Percentiles rank a stretch among this genome's conserved stretches.
Evolutionary conservation across 1,140 invertebrate species (phyloP).

Genomic region (Sarcophaga bullata): DNA sequence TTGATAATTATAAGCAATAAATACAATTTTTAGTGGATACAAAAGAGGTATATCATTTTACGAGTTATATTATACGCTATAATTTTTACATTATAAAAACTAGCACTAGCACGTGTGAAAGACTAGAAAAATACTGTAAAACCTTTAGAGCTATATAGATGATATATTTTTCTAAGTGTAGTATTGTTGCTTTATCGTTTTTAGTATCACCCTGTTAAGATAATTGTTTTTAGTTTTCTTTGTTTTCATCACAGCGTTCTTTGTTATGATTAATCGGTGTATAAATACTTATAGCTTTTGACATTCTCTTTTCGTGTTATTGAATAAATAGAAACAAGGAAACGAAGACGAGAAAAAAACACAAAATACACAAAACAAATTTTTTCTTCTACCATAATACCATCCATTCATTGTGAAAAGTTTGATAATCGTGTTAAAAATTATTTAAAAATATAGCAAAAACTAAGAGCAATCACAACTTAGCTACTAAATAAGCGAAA

Average conservation of each 20-base stretch:
- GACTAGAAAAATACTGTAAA: no score
- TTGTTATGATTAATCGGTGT: background rate
- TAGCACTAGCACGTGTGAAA: no score
- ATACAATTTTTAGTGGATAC: no score
- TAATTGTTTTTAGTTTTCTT: background rate
- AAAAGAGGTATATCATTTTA: no score
- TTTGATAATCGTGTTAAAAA: slow-evolving; percentile 7
- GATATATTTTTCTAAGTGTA: background rate
- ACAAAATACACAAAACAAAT: slow-evolving; percentile 47
- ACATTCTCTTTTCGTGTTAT: slow-evolving; percentile 33
- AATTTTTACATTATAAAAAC: no score
- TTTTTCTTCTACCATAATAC: slow-evolving; percentile 30
- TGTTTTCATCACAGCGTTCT: background rate
- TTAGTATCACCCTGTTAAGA: background rate
- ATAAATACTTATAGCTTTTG: slow-evolving; percentile 2
- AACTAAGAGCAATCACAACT: background rate
- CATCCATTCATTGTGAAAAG: slow-evolving; percentile 26
- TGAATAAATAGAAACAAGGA: slow-evolving; percentile 43
- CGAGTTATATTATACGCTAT: no score
- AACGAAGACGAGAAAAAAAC: slow-evolving; percentile 45
- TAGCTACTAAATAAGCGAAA: background rate
- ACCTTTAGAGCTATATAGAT: no score
- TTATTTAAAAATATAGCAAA: background rate
- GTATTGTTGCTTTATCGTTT: background rate
- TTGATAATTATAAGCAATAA: no score